Evolutionary conservation across 2,888 invertebrate species (phyloP).

Genomic region (Margaritifera margaritifera): DNA sequence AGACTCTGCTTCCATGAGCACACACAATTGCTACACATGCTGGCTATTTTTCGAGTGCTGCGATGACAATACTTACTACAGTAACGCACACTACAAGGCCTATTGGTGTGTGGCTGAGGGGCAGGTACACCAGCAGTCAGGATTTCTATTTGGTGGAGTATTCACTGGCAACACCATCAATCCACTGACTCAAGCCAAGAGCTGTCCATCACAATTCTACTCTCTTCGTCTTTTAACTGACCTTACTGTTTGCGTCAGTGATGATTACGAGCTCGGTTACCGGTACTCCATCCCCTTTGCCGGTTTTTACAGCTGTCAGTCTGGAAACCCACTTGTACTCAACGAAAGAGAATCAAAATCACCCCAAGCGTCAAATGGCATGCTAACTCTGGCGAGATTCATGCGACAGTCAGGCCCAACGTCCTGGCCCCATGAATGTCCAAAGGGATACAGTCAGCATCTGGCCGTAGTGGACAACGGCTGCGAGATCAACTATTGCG

Average conservation of each 20-base stretch:
- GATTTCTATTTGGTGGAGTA: slow-evolving; percentile 62
- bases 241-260: slow-evolving; percentile 59
- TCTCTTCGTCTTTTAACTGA: slow-evolving; percentile 40
- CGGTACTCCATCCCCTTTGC: slow-evolving; percentile 54
- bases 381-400: slow-evolving; percentile 19
- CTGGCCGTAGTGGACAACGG: slow-evolving; percentile 50
- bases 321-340: slow-evolving; percentile 51
- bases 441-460: slow-evolving; percentile 59
- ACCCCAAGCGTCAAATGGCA: too few species aligned
- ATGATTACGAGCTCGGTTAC: slow-evolving; percentile 54
- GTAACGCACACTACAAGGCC: slow-evolving; percentile 39
- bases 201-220: slow-evolving; percentile 54
- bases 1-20: slow-evolving; percentile 12
- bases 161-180: slow-evolving; percentile 45
- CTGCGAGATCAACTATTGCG: slow-evolving; percentile 61
- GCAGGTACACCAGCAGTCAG: slow-evolving; percentile 31
- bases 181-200: slow-evolving; percentile 40
- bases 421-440: slow-evolving; percentile 53
- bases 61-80: slow-evolving; percentile 26
- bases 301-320: slow-evolving; percentile 59
- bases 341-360: slow-evolving; percentile 1
- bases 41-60: slow-evolving; percentile 40
- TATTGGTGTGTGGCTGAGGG: slow-evolving; percentile 60
- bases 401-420: slow-evolving; percentile 24
- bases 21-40: slow-evolving; percentile 38